Conservation (phyloP, 2,888 invertebrate species). For the Corbicula japonica region DNA sequence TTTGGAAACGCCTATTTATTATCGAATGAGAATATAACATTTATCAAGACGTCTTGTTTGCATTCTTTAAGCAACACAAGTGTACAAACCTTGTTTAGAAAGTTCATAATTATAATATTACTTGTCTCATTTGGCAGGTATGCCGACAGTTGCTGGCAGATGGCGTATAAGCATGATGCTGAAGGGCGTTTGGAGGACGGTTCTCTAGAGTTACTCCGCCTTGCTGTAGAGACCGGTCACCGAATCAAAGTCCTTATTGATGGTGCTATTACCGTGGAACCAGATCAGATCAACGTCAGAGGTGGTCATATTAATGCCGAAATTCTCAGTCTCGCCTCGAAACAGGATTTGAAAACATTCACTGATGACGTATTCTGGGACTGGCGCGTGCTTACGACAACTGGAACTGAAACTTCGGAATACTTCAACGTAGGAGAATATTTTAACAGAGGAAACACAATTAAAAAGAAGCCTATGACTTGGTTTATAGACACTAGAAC, state of each 20-base stretch:
- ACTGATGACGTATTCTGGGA: conserved; percentile 67
- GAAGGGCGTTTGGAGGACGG: conserved; percentile 62
- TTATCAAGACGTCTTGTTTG: too few species aligned
- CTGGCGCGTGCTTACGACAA: conserved; percentile 64
- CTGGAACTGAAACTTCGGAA: conserved; percentile 61
- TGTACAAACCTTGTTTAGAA: not conserved
- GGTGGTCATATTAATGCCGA: conserved; percentile 64
- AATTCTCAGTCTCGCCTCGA: conserved; percentile 64
- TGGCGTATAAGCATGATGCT: conserved; percentile 64
- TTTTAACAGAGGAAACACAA: conserved; percentile 53
- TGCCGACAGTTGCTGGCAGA: conserved; percentile 67
- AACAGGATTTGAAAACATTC: conserved; percentile 61
- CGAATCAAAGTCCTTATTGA: conserved; percentile 63
- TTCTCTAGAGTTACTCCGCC: conserved; percentile 55
- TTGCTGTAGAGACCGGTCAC: conserved; percentile 64
- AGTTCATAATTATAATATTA: not conserved
- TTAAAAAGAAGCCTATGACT: conserved; percentile 62
- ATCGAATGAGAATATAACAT: too few species aligned
- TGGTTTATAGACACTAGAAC: conserved; percentile 67
- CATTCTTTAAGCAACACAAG: not conserved
- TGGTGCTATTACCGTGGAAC: conserved; percentile 62
- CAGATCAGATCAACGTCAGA: conserved; percentile 63
- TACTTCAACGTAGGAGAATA: conserved; percentile 66
- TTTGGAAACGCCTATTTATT: too few species aligned
- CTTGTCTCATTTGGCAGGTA: conserved; percentile 32